Base-by-base conservation (phyloP, 2,888 invertebrate genomes). In the Diaphora mendica region DNA sequence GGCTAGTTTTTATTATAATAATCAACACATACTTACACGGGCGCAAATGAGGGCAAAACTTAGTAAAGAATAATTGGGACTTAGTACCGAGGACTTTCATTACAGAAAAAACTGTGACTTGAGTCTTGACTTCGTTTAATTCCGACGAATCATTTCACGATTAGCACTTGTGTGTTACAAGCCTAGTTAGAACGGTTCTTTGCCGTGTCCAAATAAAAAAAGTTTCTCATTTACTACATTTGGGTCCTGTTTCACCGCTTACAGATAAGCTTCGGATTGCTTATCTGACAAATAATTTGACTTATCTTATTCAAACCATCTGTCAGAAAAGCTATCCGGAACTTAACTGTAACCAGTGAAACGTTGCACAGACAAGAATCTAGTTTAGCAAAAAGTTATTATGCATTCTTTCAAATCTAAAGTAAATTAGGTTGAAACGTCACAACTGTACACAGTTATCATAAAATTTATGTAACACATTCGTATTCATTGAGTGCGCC, bases 401-500 rank as follows among this genome's bases (percentile, higher is more conserved):
- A 70, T 20, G 33, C 44, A 70, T 69, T 20, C 59, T 26, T 13
- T 62, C 26, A 30, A 59, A 26, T 62, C 20, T 39, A 42, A 62
- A 59, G n/a, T 69, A 35, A 69, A 59, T 59, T 59, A 59, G 62
- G 39, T 42, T 55, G 42, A 55, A 71, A 42, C 55, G 51, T 35
- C 48, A 59, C 42, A 51, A 64, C 71, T 68, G 17, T n/a, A 23
- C n/a, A 68, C 48, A 72, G 39, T 65, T 35, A 69, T 26, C 68
- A 73, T 55, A 33, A 71, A 64, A n/a, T 5, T 48, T 71, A 73
- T 71, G 65, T 67, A 72, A 72, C 30, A 68, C 42, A 70, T 23
- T 35, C 76, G 68, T 55, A 71, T 44, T 71, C 66, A 72, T 68
- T 70, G 66, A 74, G 17, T 55, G 66, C 64, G 59, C 55, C 30